These are phyloP conservation scores for Girardia tigrina DNA, from an alignment of 2,888 invertebrate species.

Conservation along the genomic window DNA sequence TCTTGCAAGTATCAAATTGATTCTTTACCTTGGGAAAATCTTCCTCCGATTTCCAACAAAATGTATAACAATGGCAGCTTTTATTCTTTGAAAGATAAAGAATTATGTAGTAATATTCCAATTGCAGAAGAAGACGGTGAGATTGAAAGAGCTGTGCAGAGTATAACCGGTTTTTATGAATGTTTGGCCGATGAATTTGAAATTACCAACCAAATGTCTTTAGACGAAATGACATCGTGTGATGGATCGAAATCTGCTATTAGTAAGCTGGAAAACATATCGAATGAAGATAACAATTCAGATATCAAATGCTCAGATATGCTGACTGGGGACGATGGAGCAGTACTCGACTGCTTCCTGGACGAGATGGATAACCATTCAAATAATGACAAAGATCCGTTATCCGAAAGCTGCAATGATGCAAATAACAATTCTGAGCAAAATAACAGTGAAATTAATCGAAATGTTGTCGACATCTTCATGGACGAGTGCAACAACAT, in stretches of 20 bases:
- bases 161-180: constrained; percentile 3
- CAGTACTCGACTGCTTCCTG: constrained; percentile 6
- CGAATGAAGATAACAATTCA: not conserved
- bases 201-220: not conserved
- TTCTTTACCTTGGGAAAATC: constrained; percentile 16
- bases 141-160: constrained; percentile 11
- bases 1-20: not conserved
- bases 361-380: constrained; percentile 4
- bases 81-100: not conserved
- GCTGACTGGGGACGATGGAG: not conserved
- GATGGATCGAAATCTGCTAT: not conserved
- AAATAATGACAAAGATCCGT: not conserved
- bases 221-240: not conserved
- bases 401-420: not conserved
- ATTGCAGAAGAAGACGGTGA: not conserved
- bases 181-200: not conserved
- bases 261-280: not conserved
- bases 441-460: not conserved
- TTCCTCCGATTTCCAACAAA: not conserved
- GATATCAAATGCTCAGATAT: not conserved
- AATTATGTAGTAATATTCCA: not conserved
- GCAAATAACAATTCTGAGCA: not conserved
- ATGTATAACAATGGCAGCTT: not conserved
- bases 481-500: constrained; percentile 19
- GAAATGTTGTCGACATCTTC: not conserved